A percentile compares a stretch with the other conserved stretches of the same genome.
phyloP scores from a whole-genome alignment of 2,113 vertebrate genomes.

The Ochotona curzoniae region DNA sequence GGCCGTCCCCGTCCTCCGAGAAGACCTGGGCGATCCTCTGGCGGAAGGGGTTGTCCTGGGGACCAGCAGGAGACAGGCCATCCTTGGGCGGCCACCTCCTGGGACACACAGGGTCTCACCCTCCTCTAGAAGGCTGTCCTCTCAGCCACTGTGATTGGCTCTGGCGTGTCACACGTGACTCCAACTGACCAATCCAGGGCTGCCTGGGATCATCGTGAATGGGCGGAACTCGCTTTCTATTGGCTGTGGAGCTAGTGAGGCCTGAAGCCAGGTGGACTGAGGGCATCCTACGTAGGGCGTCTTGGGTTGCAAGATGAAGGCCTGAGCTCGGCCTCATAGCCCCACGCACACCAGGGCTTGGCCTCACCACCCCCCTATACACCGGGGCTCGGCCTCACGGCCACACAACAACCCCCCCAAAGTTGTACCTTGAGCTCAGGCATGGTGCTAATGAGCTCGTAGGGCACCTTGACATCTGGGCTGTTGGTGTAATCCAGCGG shows the following conservation, averaged over 20 bases:
- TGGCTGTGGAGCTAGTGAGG: background rate
- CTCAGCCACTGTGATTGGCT: accelerated
- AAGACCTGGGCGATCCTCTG: slow-evolving; percentile 97
- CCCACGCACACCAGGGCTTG: too few relatives aligned
- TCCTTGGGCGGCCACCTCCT: too few relatives aligned
- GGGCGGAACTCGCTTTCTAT: background rate
- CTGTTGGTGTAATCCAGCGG: slow-evolving; percentile 93
- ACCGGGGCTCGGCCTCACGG: too few relatives aligned
- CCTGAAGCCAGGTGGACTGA: background rate
- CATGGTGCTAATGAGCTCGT: slow-evolving; percentile 97
- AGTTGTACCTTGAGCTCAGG: slow-evolving; percentile 97
- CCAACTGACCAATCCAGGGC: slow-evolving; percentile 13
- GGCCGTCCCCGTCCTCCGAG: slow-evolving; percentile 94
- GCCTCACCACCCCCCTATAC: too few relatives aligned
- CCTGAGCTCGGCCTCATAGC: too few relatives aligned
- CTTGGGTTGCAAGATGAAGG: too few relatives aligned
- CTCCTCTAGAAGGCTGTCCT: background rate
- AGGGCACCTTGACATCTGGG: slow-evolving; percentile 95
- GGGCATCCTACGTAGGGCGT: too few relatives aligned
- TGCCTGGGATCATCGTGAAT: background rate
- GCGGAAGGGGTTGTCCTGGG: slow-evolving; percentile 97
- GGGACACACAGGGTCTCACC: background rate
- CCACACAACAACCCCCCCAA: too few relatives aligned
- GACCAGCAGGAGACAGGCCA: background rate
- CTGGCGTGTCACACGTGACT: background rate